Percentiles rank a stretch among this genome's conserved stretches.
These are phyloP conservation scores for Umimayanthus chanpuru DNA, from an alignment of 92 coral and sea anemone species.

Conservation along the genomic window DNA sequence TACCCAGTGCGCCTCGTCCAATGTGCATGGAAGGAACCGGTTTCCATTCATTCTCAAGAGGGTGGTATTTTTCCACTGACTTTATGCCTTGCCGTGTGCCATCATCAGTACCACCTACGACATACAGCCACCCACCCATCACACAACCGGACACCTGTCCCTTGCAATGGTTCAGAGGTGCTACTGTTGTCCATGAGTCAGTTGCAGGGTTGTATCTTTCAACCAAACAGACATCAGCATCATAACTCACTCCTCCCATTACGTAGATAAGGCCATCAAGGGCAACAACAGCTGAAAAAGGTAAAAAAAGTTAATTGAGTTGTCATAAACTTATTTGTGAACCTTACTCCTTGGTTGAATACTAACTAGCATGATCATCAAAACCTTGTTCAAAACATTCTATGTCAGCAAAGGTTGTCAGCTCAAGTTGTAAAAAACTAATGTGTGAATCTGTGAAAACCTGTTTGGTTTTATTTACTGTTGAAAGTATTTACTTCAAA, in stretches of 20 bases:
- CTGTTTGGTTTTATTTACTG: too few species aligned
- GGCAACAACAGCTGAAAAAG: constrained; percentile 56
- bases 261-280: constrained; percentile 57
- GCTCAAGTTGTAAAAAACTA: too few species aligned
- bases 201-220: constrained; percentile 62
- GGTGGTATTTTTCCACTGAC: constrained; percentile 61
- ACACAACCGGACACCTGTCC: constrained; percentile 69
- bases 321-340: too few species aligned
- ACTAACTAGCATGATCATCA: too few species aligned
- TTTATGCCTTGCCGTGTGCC: constrained; percentile 56
- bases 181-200: constrained; percentile 51
- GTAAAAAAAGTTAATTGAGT: not conserved
- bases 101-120: constrained; percentile 63
- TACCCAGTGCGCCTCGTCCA: constrained; percentile 68
- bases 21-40: constrained; percentile 51
- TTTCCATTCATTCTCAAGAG: constrained; percentile 53
- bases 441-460: too few species aligned
- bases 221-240: constrained; percentile 52
- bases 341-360: too few species aligned
- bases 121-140: constrained; percentile 59
- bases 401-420: too few species aligned
- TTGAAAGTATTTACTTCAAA: too few species aligned
- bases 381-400: too few species aligned
- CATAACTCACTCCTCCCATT: constrained; percentile 60
- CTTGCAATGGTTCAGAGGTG: constrained; percentile 53